Base-by-base conservation (phyloP, 2,113 vertebrate genomes). In the Neofelis nebulosa region DNA sequence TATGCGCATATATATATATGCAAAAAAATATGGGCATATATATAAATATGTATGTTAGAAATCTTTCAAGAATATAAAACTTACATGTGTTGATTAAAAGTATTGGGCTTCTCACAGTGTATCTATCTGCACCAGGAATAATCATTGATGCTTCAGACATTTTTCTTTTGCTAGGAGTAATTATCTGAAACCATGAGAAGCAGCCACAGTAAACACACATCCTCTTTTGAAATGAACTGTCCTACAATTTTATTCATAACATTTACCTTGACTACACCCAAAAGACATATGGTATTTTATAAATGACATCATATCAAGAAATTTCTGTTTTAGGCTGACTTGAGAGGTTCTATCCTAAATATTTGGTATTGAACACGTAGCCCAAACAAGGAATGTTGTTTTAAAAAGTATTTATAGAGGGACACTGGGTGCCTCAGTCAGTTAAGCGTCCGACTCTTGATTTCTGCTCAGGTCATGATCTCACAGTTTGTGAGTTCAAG, bases 141-240 rank as follows among this genome's bases (percentile, higher is more conserved):
- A 98, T 95, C 91, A 98, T 97, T 18, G 98, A 99, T 63, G 99
- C 99, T 98, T 99, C 99, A 52, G 99, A 99, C 81, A 99, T 97
- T 98, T 99, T 99, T 93, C 91, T 99, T 98, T 96, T 99, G 86
- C 16, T 91, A 90, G 99, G 98, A 5, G 99, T 98, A 94, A 96
- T 97, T 78, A 97, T 57, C 99, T 99, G 92, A 89, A 98, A 95
- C 71, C 83, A 84, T 61, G 81, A 91, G 96, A 89, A 98, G 98
- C 69, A 97, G 82, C 94, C 80, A 95, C 7, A 92, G 13, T 98
- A 83, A 98, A 88, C 16, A 85, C 0, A 95, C 14, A 91, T 41
- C 68, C 45, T 89, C 41, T 95, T 94, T 92, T 89, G 73, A 84
- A 93, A 94, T 91, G 83, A 93, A 93, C 78, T 66, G 89, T 33